Base-by-base conservation (phyloP, 2,888 invertebrate species). In the Epistrophe eligans region DNA sequence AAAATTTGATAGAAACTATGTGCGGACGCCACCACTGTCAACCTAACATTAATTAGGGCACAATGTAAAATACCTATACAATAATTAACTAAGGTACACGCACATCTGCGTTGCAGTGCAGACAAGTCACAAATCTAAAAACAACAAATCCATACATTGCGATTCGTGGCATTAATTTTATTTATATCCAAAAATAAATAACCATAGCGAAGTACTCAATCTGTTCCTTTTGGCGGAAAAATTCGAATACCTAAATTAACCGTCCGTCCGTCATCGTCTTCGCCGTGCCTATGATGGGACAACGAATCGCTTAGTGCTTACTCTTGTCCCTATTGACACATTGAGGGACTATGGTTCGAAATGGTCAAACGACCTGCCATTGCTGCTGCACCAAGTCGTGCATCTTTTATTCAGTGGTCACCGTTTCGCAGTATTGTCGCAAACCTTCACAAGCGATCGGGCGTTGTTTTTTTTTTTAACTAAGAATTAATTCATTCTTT, bases 281-380 rank as follows among this genome's bases (percentile, higher is more conserved):
- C 35, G 38, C 19, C 17, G 15, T n/a, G 10, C 48, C 64, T 40
- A 64, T 40, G 45, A 58, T 24, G 24, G 3, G 1, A 2, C 55
- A 76, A 50, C n/a, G 8, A 19, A 67, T 50, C 9, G 50, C 74
- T 70, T 11, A 11, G 24, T 28, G 32, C 52, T 32, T 72, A 48
- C 76, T 79, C 28, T 28, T 76, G 79, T 76, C 66, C 83, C 87
- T 83, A 87, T 87, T 83, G 87, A 87, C 87, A 87, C 83, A 87
- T 79, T 87, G 87, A 87, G 74, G 79, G 71, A 79, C 79, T 48
- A 43, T 32, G 62, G 87, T 79, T 87, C 79, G 72, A 74, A 87
- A 38, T 76, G 76, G 87, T 74, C 74, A 82, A 87, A 71, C 79
- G 66, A 79, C 72, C 71, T 45, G 50, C 79, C 74, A 87, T 72